Percentiles rank a stretch among this genome's conserved stretches.
Conservation (phyloP, 2,113 vertebrate genomes). For the Oncorhynchus clarkii region DNA sequence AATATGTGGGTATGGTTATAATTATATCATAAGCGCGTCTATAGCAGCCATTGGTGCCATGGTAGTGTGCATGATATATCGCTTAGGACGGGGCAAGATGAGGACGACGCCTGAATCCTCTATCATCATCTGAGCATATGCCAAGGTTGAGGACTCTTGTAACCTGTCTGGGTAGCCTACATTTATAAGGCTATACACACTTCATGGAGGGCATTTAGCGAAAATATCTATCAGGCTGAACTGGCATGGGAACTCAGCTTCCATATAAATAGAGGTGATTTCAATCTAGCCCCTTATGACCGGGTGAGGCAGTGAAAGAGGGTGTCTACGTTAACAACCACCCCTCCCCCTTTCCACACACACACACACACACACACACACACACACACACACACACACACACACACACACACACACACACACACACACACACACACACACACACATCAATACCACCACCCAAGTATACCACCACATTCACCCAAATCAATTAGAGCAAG, state of each 20-base stretch:
- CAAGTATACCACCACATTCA: background rate
- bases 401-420: conserved; percentile 7
- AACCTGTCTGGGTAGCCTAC: background rate
- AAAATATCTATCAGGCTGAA: background rate
- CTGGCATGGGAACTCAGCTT: background rate
- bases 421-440: background rate
- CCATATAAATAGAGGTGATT: conserved; percentile 1
- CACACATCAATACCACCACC: background rate
- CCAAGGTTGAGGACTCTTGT: conserved; percentile 5
- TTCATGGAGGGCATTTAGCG: background rate
- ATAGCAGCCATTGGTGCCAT: background rate
- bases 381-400: conserved; percentile 7
- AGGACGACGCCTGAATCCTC: background rate
- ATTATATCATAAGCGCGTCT: no score
- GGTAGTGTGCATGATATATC: background rate
- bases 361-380: conserved; percentile 4
- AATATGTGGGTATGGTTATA: no score
- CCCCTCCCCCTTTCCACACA: conserved; percentile 8
- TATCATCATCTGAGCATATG: conserved; percentile 4
- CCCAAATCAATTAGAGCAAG: background rate
- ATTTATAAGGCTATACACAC: background rate
- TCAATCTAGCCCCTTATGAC: background rate
- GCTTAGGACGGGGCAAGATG: background rate
- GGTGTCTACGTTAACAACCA: conserved; percentile 3
- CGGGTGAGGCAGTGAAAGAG: background rate